These are phyloP conservation scores for Campoletis sonorensis DNA, from an alignment of 1,140 invertebrate species.

Conservation along the genomic window DNA sequence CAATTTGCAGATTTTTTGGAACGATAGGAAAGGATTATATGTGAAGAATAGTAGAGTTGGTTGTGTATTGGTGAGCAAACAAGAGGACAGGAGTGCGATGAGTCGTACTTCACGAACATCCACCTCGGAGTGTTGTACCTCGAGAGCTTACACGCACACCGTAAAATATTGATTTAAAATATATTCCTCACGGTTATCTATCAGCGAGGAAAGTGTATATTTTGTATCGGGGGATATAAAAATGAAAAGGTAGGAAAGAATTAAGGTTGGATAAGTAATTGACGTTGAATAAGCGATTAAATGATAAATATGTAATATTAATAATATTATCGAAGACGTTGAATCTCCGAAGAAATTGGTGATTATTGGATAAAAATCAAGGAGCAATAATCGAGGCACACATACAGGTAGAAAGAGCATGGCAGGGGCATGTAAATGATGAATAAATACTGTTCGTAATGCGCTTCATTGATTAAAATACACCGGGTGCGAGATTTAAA, in stretches of 20 bases:
- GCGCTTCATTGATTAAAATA: conserved; percentile 26
- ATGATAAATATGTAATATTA: too few species aligned
- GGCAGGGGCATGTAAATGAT: neutral
- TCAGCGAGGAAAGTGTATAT: neutral
- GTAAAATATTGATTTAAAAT: conserved; percentile 20
- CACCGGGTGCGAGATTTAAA: neutral
- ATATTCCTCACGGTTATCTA: conserved; percentile 3
- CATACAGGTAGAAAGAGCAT: neutral
- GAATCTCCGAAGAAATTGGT: neutral
- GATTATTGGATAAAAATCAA: conserved; percentile 19
- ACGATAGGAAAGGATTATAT: conserved; percentile 23
- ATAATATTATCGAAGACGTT: neutral
- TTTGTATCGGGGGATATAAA: neutral
- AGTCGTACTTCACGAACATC: neutral
- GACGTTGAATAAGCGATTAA: neutral
- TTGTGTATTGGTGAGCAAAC: conserved; percentile 13
- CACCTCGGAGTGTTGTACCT: neutral
- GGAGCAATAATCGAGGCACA: neutral
- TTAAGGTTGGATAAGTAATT: neutral
- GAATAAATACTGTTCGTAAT: neutral
- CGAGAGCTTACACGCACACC: neutral
- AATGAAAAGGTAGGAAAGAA: neutral
- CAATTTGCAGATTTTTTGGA: conserved; percentile 37
- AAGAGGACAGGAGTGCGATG: neutral
- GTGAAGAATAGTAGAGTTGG: neutral